phyloP scores from a whole-genome alignment of 2,888 invertebrate species.

The Diachrysia chrysitis region DNA sequence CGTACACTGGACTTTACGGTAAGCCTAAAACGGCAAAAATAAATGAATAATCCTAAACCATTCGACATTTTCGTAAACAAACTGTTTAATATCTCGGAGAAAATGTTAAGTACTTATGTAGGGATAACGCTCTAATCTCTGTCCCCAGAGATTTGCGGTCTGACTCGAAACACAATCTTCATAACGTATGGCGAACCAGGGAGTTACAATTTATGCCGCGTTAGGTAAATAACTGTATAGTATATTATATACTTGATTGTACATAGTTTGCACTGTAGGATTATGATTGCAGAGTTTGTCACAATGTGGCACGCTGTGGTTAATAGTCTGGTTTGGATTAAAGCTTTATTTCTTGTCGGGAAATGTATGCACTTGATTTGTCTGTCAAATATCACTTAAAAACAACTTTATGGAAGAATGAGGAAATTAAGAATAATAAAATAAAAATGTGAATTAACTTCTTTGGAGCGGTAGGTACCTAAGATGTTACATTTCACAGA shows the following conservation, averaged over 20 bases:
- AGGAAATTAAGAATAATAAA: no score
- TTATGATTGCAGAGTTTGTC: not conserved
- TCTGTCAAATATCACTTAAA: no score
- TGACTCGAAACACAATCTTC: slow-evolving; percentile 46
- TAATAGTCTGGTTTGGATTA: not conserved
- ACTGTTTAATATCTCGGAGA: slow-evolving; percentile 8
- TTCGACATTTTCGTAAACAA: not conserved
- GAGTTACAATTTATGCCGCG: slow-evolving; percentile 34
- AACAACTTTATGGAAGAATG: no score
- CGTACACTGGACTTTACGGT: no score
- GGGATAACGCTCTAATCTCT: slow-evolving; percentile 22
- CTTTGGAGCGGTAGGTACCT: no score
- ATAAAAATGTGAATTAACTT: no score
- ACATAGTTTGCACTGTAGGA: not conserved
- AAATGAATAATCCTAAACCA: not conserved
- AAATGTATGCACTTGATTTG: no score
- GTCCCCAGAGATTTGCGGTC: slow-evolving; percentile 27
- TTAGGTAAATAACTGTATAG: not conserved
- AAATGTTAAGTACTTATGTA: slow-evolving; percentile 8
- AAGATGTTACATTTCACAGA: no score
- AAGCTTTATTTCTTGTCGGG: not conserved
- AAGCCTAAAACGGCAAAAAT: no score
- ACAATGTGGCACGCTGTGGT: not conserved
- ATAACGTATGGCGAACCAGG: slow-evolving; percentile 40
- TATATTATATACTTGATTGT: not conserved